These are phyloP conservation scores for Oryzias javanicus DNA, from an alignment of 2,113 vertebrate species.

Conservation along the genomic window DNA sequence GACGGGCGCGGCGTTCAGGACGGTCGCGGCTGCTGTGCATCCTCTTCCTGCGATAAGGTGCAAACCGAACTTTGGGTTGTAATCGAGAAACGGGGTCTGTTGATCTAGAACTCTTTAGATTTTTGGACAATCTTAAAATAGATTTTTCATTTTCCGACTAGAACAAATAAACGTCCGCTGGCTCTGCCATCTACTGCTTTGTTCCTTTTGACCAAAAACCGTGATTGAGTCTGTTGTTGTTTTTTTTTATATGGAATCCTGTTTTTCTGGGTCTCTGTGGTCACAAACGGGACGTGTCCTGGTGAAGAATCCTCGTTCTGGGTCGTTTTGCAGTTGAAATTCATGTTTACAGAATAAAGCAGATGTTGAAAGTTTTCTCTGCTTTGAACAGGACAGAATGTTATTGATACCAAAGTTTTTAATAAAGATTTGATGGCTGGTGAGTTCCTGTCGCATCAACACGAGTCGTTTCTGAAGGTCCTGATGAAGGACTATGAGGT, in stretches of 20 bases:
- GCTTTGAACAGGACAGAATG: constrained; percentile 64
- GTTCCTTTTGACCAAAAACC: too few relatives aligned
- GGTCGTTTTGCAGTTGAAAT: background rate
- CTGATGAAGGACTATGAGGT: too few relatives aligned
- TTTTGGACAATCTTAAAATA: constrained; percentile 39
- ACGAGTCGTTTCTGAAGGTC: background rate
- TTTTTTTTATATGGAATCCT: too few relatives aligned
- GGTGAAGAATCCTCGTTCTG: constrained; percentile 1
- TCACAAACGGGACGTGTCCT: constrained; percentile 2
- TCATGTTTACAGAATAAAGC: background rate
- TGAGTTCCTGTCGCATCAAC: background rate
- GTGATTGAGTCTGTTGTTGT: too few relatives aligned
- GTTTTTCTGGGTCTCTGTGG: constrained; percentile 1
- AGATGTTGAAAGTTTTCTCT: constrained; percentile 27
- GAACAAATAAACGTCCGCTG: too few relatives aligned
- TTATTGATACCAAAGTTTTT: constrained; percentile 76
- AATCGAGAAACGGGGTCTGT: constrained; percentile 39
- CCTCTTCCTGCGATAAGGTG: constrained; percentile 66
- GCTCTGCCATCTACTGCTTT: too few relatives aligned
- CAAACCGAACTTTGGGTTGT: constrained; percentile 28
- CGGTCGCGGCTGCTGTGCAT: constrained; percentile 75
- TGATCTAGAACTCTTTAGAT: constrained; percentile 37
- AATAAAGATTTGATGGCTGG: constrained; percentile 70
- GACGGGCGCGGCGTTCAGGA: constrained; percentile 47
- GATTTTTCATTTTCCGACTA: background rate